These are phyloP conservation scores for Chirona hameri DNA, from an alignment of 2,888 invertebrate genomes.

Conservation along the genomic window DNA sequence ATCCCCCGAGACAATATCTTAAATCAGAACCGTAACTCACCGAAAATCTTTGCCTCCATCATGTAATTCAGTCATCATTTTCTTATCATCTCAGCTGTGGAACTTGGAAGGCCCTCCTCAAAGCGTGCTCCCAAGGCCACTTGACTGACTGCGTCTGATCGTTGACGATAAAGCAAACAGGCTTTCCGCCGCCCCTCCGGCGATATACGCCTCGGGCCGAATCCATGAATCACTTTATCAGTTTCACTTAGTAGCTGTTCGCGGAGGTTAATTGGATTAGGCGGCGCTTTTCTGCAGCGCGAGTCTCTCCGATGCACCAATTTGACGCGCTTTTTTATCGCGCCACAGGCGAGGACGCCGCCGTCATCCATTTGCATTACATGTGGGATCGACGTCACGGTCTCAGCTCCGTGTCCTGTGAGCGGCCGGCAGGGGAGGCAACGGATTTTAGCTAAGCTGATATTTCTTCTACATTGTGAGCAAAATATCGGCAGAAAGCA, in stretches of 20 bases:
- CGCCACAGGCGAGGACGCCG: background rate
- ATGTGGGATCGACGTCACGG: background rate
- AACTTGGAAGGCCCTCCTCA: background rate
- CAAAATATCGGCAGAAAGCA: no score
- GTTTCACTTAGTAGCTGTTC: conserved; percentile 1
- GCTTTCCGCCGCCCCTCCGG: background rate
- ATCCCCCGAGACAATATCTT: background rate
- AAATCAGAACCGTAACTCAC: background rate
- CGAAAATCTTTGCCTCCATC: background rate
- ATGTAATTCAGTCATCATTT: background rate
- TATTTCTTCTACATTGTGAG: no score
- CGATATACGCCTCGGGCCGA: background rate
- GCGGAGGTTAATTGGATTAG: background rate
- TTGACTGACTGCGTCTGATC: background rate
- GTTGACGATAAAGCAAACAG: conserved; percentile 3
- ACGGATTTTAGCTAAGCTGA: no score
- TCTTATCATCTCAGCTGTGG: background rate
- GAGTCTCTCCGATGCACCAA: background rate
- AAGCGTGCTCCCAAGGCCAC: background rate
- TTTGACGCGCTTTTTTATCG: background rate
- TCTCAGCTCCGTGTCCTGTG: no score
- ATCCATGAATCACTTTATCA: background rate
- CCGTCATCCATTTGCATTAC: background rate
- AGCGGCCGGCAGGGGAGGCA: no score
- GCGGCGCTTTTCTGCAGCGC: background rate